Base-by-base conservation (phyloP, 2,888 invertebrate genomes). In the Schizaphis graminum region DNA sequence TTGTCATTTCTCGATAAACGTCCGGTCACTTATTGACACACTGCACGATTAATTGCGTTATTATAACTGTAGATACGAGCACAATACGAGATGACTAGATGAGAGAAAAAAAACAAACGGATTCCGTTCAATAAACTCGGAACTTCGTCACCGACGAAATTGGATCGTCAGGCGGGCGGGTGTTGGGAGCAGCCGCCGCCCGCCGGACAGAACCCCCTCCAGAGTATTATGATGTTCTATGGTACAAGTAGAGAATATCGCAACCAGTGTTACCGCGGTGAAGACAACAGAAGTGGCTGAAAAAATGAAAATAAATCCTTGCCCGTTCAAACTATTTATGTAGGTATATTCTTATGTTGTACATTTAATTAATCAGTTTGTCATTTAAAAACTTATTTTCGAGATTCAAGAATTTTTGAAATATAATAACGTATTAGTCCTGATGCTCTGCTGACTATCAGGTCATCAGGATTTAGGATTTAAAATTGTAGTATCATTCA, bases 41-140 rank as follows among this genome's bases (percentile, higher is more conserved):
- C 35, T 41, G 26, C 26, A 41, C 35, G 11, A 47, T 28, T 41
- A 28, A 21, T 28, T 8, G 56, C 28, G 44, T 61, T 90, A 90
- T 61, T 67, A n/a, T 47, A 26, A 77, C 91, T 57, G 47, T 16
- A 57, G 91, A 57, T 91, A 28, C 16, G 89, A 41, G 35, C 57
- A 41, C 57, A 28, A 56, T 35, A 35, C 77, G 8, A 77, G 35
- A 35, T 35, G 47, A 49, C 7, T 47, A 47, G 44, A 47, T 47
- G 26, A 41, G 35, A 85, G 35, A 85, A n/a, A 91, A 86, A 85
- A 56, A 84, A 85, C 84, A 56, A 93, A 84, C 84, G 49, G 26
- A 89, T 93, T n/a, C 89, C 93, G 93, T 89, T 93, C 93, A 57
- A 93, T 93, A 89, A 89, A 93, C 77, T 77, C 8, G 77, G 21